Evolutionary conservation across 1,140 invertebrate species (phyloP).

Genomic region (Rhagoletis zephyria): DNA sequence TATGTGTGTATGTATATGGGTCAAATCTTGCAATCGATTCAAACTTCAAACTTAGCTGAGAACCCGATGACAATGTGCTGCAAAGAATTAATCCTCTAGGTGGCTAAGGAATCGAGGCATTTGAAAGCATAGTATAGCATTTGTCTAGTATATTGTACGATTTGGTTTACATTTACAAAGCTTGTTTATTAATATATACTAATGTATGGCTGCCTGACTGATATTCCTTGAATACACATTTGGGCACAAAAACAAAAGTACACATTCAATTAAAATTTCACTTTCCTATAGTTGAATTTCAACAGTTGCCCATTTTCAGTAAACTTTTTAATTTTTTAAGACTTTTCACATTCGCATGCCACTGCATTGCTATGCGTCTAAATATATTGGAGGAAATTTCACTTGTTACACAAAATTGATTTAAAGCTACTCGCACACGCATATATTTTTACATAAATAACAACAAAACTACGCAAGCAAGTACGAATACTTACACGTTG

Average conservation of each 20-base stretch:
- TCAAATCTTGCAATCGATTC: no score
- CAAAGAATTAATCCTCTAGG: no score
- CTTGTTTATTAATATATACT: no score
- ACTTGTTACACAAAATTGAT: background rate
- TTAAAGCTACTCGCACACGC: background rate
- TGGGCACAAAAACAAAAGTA: background rate
- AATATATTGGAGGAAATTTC: conserved; percentile 1
- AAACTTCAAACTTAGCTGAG: no score
- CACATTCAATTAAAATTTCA: background rate
- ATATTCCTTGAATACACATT: background rate
- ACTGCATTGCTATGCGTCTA: background rate
- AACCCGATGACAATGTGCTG: no score
- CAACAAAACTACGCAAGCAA: background rate
- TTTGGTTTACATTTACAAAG: no score
- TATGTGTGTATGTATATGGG: no score
- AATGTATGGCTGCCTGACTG: no score
- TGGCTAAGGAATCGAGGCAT: no score
- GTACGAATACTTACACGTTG: background rate
- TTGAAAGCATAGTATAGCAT: no score
- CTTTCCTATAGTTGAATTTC: no score
- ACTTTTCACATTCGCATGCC: background rate
- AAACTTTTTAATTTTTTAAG: background rate
- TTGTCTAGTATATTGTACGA: no score
- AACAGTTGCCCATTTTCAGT: background rate
- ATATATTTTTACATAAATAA: background rate